Conservation (phyloP, 2,797 vertebrate genomes). For the Alauda arvensis region DNA sequence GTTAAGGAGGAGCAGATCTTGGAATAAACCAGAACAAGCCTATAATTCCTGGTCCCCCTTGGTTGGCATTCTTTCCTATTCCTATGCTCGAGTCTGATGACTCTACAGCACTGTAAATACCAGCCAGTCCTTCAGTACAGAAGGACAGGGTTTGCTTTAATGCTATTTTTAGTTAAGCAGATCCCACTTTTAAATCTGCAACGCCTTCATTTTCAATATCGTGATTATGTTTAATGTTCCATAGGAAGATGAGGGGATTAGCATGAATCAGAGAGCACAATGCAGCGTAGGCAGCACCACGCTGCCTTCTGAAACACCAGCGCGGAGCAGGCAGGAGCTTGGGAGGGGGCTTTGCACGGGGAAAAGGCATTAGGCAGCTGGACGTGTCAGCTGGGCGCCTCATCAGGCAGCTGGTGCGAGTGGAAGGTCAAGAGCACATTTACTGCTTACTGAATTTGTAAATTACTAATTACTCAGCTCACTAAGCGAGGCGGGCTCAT, state of each 20-base stretch:
- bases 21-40: constrained; percentile 44
- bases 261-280: constrained; percentile 52
- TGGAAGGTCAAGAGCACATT: constrained; percentile 54
- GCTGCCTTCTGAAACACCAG: constrained; percentile 35
- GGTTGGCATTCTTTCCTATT: constrained; percentile 56
- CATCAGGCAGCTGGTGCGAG: constrained; percentile 48
- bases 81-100: constrained; percentile 37
- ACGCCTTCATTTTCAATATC: constrained; percentile 61
- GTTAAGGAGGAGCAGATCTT: constrained; percentile 10
- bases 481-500: constrained; percentile 31
- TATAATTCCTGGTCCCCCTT: constrained; percentile 41
- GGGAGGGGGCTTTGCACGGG: neutral
- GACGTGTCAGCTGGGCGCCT: constrained; percentile 52
- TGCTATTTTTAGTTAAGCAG: constrained; percentile 64
- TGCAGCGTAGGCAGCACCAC: constrained; percentile 41
- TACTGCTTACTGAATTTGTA: constrained; percentile 47
- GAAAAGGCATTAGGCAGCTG: constrained; percentile 52
- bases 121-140: constrained; percentile 59
- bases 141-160: constrained; percentile 59
- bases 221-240: constrained; percentile 61
- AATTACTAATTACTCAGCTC: constrained; percentile 60
- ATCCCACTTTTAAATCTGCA: constrained; percentile 65
- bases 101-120: constrained; percentile 55
- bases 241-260: constrained; percentile 56
- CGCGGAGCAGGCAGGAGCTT: neutral